phyloP scores from a whole-genome alignment of 2,797 vertebrate genomes.

The Coregonus sp. region DNA sequence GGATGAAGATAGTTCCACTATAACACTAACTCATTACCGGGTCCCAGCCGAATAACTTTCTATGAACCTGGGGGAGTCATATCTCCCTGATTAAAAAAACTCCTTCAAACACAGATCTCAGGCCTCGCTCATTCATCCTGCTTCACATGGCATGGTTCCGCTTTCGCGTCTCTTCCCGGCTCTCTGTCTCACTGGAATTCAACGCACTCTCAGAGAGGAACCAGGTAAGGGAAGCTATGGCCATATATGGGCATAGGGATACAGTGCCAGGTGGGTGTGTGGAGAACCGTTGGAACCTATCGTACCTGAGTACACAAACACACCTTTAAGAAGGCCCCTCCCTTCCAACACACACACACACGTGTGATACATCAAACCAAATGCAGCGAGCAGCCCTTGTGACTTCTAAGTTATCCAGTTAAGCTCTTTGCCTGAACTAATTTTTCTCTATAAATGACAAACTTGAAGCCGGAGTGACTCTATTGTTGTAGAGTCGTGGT shows the following conservation, averaged over 20 bases:
- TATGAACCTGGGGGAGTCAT: conserved; percentile 55
- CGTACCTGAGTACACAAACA: conserved; percentile 50
- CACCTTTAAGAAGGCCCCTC: conserved; percentile 34
- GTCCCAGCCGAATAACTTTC: conserved; percentile 52
- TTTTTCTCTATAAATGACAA: conserved; percentile 48
- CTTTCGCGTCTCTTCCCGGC: conserved; percentile 41
- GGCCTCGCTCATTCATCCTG: conserved; percentile 70
- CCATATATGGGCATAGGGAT: conserved; percentile 76
- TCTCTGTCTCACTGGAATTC: conserved; percentile 69
- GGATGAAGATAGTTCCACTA: not conserved
- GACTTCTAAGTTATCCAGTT: conserved; percentile 50
- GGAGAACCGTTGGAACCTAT: conserved; percentile 53
- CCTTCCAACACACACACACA: conserved; percentile 31
- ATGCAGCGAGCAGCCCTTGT: conserved; percentile 35
- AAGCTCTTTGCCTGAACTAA: conserved; percentile 44
- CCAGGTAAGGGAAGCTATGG: conserved; percentile 75
- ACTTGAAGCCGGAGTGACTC: conserved; percentile 41
- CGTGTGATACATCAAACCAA: conserved; percentile 40
- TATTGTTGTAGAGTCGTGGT: conserved; percentile 52
- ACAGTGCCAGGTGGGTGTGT: conserved; percentile 65
- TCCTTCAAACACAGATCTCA: conserved; percentile 58
- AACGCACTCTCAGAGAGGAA: conserved; percentile 51
- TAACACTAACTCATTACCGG: not conserved
- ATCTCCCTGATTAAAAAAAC: conserved; percentile 70
- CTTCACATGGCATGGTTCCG: conserved; percentile 74